Conservation (phyloP, 2,888 invertebrate genomes). For the Patella pellucida region DNA sequence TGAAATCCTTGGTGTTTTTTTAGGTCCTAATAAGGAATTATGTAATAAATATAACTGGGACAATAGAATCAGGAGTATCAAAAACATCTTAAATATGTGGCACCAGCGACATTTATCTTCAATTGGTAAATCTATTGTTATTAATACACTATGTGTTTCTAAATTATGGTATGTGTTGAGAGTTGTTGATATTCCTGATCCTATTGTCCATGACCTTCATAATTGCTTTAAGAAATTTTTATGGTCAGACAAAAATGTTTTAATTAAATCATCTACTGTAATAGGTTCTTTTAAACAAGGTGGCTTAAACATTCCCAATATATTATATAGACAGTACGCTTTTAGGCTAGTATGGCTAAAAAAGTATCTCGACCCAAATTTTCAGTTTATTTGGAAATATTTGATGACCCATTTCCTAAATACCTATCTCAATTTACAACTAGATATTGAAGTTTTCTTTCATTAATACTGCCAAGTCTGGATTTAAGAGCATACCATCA, state of each 20-base stretch:
- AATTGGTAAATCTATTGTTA: not conserved
- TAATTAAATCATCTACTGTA: not conserved
- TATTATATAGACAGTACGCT: not conserved
- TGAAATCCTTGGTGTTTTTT: not conserved
- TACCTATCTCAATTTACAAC: not conserved
- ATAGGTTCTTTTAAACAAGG: not conserved
- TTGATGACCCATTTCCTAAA: not conserved
- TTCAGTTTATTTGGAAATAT: not conserved
- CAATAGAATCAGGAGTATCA: not conserved
- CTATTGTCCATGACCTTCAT: not conserved
- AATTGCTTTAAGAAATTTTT: not conserved
- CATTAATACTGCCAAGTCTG: not conserved
- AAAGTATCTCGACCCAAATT: not conserved
- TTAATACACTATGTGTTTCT: not conserved
- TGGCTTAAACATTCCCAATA: not conserved
- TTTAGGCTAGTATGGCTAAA: not conserved
- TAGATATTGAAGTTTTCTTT: not conserved
- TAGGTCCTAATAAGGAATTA: not conserved
- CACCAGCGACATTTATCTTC: not conserved
- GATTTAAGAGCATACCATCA: not conserved
- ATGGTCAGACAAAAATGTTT: not conserved
- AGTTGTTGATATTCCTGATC: constrained; percentile 8
- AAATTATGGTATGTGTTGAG: not conserved
- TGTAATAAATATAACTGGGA: not conserved
- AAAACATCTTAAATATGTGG: not conserved